These are phyloP conservation scores for Dynastes maya DNA, from an alignment of 2,888 invertebrate species.

Conservation along the genomic window DNA sequence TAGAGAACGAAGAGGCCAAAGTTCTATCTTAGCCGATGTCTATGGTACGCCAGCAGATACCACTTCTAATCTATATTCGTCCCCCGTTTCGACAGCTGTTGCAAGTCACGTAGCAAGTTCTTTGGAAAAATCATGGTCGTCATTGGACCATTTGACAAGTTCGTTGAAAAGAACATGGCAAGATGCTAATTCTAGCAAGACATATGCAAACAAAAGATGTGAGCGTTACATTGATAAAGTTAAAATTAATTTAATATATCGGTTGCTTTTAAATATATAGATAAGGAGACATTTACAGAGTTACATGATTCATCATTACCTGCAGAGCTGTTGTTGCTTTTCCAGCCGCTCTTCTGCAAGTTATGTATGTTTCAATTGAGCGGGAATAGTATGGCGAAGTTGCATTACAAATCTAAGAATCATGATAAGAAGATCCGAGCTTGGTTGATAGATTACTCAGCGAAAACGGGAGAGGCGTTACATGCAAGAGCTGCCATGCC, in stretches of 20 bases:
- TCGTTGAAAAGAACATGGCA: neutral
- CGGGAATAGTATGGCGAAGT: conserved; percentile 70
- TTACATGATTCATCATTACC: conserved; percentile 66
- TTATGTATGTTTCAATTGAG: conserved; percentile 71
- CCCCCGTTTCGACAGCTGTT: too few relatives aligned
- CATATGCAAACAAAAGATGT: neutral
- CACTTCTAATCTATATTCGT: neutral
- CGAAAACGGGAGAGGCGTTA: conserved; percentile 68
- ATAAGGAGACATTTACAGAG: conserved; percentile 63
- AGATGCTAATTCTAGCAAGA: neutral
- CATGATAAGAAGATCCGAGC: conserved; percentile 73
- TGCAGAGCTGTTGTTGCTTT: conserved; percentile 69
- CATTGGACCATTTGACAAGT: neutral
- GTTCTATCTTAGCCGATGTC: neutral
- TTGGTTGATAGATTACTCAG: conserved; percentile 70
- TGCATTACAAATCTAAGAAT: conserved; percentile 74
- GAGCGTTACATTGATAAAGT: neutral
- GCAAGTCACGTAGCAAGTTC: neutral
- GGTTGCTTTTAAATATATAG: conserved; percentile 37
- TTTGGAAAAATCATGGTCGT: neutral
- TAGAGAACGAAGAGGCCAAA: neutral
- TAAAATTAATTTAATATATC: neutral
- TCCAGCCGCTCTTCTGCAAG: conserved; percentile 72
- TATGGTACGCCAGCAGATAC: neutral
- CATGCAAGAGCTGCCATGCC: conserved; percentile 64